Base-by-base conservation (phyloP, 1,140 invertebrate genomes). In the Solenopsis fugax region DNA sequence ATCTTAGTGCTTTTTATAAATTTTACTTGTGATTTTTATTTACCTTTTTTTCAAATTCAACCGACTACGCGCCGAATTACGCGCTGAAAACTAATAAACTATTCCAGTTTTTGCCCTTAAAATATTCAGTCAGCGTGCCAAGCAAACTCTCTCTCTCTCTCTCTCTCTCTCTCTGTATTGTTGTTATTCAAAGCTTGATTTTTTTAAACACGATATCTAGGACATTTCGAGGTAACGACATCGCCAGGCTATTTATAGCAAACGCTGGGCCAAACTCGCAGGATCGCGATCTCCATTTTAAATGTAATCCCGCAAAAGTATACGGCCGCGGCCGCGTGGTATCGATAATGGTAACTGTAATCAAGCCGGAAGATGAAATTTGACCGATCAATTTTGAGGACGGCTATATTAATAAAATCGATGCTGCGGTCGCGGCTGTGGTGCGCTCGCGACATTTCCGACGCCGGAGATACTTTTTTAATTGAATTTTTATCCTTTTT, bases 291-390 rank as follows among this genome's bases (percentile, higher is more conserved):
- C 80, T 84, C 80, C 80, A 84, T 84, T 84, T 84, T 84, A 84
- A 84, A 84, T 84, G 80, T 84, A 84, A 84, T 84, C 80, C 69
- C 24, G 80, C 54, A 24, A 84, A 84, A 84, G 80, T 73, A 60
- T 24, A 75, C 80, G 48, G 24, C 24, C 34, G 64, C 65, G 50
- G 45, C n/a, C 52, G 69, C 77, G 48, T 21, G 54, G 69, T 75
- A 84, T 84, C 69, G 80, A 84, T 84, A 84, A 84, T 84, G 80
- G 80, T 73, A 84, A 84, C 67, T 73, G 80, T 84, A 84, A 84
- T 75, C 80, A 84, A 84, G 54, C 45, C 54, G 54, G 18, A 58
- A 48, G 54, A 84, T 60, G 69, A 75, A 84, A 84, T 60, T 75
- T 45, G 54, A 71, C 24, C 69, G 73, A 85, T 85, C 82, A 78